Evolutionary conservation across 92 coral and sea anemone species (phyloP).

Genomic region (Zoanthus sociatus): DNA sequence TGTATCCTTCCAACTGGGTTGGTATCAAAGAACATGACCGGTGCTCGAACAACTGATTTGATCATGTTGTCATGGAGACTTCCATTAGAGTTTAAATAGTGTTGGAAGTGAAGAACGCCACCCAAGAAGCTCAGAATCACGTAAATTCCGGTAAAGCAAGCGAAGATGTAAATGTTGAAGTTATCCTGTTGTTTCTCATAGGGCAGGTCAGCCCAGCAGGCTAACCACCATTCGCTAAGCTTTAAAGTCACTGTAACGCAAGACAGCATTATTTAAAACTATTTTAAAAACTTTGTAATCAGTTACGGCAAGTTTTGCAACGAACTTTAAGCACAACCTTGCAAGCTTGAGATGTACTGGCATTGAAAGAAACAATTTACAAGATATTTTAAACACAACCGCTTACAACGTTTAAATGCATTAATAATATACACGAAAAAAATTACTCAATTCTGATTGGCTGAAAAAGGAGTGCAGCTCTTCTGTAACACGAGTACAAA

Average conservation of each 20-base stretch:
- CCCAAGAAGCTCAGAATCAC: slow-evolving; percentile 21
- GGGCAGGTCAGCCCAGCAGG: slow-evolving; percentile 37
- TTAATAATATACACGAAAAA: too few species aligned
- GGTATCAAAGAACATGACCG: slow-evolving; percentile 33
- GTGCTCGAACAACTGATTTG: slow-evolving; percentile 38
- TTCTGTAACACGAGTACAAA: too few species aligned
- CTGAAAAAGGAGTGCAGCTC: too few species aligned
- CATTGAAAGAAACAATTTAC: too few species aligned
- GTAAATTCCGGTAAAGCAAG: background rate
- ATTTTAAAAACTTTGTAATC: background rate
- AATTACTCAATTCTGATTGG: too few species aligned
- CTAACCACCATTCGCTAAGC: slow-evolving; percentile 51
- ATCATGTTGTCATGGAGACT: slow-evolving; percentile 41
- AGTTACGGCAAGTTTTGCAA: too few species aligned
- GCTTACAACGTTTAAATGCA: too few species aligned
- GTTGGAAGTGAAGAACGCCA: slow-evolving; percentile 33
- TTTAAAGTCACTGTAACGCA: slow-evolving; percentile 25
- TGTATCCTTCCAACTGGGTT: slow-evolving; percentile 41
- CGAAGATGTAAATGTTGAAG: slow-evolving; percentile 36
- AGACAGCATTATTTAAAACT: background rate
- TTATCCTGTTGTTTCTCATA: slow-evolving; percentile 22
- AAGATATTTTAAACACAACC: too few species aligned
- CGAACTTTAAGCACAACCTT: too few species aligned
- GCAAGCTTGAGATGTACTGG: too few species aligned
- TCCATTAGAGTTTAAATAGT: slow-evolving; percentile 41